A percentile compares a stretch with the other conserved stretches of the same genome.
Evolutionary conservation across 2,888 invertebrate species (phyloP).

Genomic region (Metallyticus violacea): DNA sequence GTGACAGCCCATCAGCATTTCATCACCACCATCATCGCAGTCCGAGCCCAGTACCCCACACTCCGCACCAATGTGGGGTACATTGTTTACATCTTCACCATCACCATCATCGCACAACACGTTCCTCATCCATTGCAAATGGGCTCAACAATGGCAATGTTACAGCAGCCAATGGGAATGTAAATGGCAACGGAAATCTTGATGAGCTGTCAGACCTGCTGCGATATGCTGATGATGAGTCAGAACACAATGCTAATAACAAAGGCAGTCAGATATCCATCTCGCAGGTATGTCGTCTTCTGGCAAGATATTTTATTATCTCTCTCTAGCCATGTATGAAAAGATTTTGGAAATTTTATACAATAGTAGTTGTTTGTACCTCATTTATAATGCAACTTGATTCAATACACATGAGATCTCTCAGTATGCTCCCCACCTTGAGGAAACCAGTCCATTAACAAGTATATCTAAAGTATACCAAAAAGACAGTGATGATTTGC

Average conservation of each 20-base stretch:
- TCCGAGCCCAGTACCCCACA: neutral
- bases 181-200: slow-evolving; percentile 52
- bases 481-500: too few relatives aligned
- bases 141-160: slow-evolving; percentile 48
- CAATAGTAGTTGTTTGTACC: too few relatives aligned
- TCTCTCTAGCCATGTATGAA: too few relatives aligned
- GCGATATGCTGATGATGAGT: slow-evolving; percentile 71
- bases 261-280: slow-evolving; percentile 78
- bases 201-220: slow-evolving; percentile 71
- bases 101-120: neutral
- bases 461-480: too few relatives aligned
- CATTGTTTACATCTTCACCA: slow-evolving; percentile 43
- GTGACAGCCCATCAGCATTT: slow-evolving; percentile 38
- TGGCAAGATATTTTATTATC: too few relatives aligned
- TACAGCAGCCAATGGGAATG: slow-evolving; percentile 36
- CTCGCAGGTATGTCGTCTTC: slow-evolving; percentile 50
- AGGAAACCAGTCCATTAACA: too few relatives aligned
- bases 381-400: too few relatives aligned
- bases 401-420: too few relatives aligned
- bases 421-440: too few relatives aligned
- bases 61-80: slow-evolving; percentile 42
- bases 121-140: slow-evolving; percentile 43
- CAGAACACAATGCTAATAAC: slow-evolving; percentile 55
- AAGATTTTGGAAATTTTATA: too few relatives aligned
- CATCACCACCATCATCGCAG: slow-evolving; percentile 25